Percentiles rank a stretch among this genome's conserved stretches.
phyloP scores from a whole-genome alignment of 2,113 vertebrate genomes.

The Paracanthobrama guichenoti region DNA sequence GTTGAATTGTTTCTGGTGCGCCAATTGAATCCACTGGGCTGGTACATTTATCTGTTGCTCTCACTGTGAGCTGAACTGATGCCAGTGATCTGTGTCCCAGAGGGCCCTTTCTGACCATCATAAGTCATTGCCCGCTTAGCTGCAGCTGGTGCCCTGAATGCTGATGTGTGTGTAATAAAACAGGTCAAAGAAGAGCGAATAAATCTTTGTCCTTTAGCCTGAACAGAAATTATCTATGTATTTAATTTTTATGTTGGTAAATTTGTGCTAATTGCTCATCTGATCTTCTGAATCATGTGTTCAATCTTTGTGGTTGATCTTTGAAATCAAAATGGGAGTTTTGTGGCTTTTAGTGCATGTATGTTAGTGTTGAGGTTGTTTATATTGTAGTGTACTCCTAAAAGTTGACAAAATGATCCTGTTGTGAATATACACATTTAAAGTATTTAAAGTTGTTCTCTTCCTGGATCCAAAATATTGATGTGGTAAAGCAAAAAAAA shows the following conservation, averaged over 20 bases:
- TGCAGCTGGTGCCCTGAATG: constrained; percentile 43
- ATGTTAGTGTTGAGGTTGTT: neutral
- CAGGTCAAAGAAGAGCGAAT: constrained; percentile 37
- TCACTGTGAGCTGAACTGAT: constrained; percentile 27
- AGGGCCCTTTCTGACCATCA: constrained; percentile 22
- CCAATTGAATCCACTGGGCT: constrained; percentile 5
- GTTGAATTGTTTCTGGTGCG: constrained; percentile 11
- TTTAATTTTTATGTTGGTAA: neutral
- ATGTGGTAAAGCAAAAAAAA: neutral
- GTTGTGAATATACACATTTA: neutral
- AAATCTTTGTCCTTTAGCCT: neutral
- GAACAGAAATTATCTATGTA: neutral
- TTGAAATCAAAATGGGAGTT: neutral
- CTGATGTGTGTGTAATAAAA: constrained; percentile 55
- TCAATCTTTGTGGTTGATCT: too few relatives aligned
- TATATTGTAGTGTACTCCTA: neutral
- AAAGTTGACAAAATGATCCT: neutral
- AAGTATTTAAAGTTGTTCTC: neutral
- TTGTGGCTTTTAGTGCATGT: neutral
- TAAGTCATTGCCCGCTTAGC: constrained; percentile 32
- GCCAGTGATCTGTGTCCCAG: constrained; percentile 38
- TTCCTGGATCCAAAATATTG: neutral
- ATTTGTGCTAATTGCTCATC: neutral
- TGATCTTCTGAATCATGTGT: constrained; percentile 11
- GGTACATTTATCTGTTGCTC: constrained; percentile 23